Percentiles rank a stretch among this genome's conserved stretches.
phyloP scores from a whole-genome alignment of 2,113 vertebrate species.

The Peromyscus polionotus region DNA sequence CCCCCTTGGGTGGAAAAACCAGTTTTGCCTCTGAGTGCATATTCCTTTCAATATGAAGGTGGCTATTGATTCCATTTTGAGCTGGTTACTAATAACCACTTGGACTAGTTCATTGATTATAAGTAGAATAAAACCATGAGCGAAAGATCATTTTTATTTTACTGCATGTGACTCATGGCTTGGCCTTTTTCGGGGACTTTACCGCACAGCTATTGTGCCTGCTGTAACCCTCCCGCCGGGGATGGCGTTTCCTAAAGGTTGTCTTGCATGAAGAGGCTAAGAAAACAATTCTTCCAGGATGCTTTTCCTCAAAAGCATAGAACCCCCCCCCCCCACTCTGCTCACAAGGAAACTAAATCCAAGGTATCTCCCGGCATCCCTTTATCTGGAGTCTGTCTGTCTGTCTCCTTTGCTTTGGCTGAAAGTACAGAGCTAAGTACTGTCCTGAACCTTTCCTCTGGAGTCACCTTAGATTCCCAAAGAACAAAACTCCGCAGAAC shows the following conservation, averaged over 20 bases:
- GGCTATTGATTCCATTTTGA: neutral
- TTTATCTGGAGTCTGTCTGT: neutral
- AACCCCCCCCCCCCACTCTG: neutral
- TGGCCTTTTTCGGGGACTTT: neutral
- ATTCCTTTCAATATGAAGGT: conserved; percentile 32
- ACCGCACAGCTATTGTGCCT: neutral
- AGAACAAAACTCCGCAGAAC: neutral
- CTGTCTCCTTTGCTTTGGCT: neutral
- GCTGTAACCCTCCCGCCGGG: neutral
- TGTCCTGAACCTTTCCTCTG: neutral
- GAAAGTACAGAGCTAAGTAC: neutral
- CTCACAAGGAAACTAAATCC: neutral
- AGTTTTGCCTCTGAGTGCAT: conserved; percentile 52
- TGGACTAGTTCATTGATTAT: neutral
- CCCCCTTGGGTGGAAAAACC: conserved; percentile 52
- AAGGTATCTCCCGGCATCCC: neutral
- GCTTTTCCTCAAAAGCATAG: neutral
- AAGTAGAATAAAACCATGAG: neutral
- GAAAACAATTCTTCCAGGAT: neutral
- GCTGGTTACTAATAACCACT: neutral
- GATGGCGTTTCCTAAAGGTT: neutral
- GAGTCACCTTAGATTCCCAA: neutral
- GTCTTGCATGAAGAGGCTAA: neutral
- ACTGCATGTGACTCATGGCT: neutral
- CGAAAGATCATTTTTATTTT: neutral